phyloP scores from a whole-genome alignment of 2,797 vertebrate genomes.

The Etheostoma nigrum region DNA sequence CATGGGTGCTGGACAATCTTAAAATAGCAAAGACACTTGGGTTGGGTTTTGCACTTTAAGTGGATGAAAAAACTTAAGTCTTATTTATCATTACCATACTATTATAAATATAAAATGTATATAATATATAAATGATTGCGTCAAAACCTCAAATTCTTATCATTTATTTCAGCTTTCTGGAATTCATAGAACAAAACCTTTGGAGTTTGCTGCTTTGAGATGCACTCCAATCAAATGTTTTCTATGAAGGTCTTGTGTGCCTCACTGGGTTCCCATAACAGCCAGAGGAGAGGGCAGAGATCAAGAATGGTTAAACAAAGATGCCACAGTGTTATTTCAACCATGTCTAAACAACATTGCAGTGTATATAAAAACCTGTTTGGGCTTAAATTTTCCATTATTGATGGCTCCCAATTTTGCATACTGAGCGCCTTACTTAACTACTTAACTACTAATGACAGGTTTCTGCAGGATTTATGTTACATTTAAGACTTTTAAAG shows the following conservation, averaged over 20 bases:
- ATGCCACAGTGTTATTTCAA: conserved; percentile 44
- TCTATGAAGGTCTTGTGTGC: conserved; percentile 21
- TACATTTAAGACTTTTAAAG: not conserved
- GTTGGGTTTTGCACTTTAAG: not conserved
- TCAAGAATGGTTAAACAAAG: conserved; percentile 62
- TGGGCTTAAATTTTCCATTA: no score
- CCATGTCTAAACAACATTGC: conserved; percentile 45
- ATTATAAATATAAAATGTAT: not conserved
- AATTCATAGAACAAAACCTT: not conserved
- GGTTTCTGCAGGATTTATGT: not conserved
- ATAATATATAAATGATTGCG: no score
- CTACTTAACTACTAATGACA: not conserved
- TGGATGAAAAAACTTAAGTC: not conserved
- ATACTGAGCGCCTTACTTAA: no score
- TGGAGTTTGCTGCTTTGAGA: not conserved
- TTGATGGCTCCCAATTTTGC: not conserved
- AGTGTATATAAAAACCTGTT: not conserved
- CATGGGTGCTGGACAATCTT: no score
- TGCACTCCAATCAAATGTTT: conserved; percentile 31
- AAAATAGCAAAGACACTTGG: no score
- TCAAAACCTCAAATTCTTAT: not conserved
- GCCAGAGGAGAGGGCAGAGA: conserved; percentile 38
- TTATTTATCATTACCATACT: not conserved
- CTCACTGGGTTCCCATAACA: conserved; percentile 49
- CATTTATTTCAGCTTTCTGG: not conserved